Conservation (phyloP, 2,888 invertebrate species). For the Pasiphila rectangulata region DNA sequence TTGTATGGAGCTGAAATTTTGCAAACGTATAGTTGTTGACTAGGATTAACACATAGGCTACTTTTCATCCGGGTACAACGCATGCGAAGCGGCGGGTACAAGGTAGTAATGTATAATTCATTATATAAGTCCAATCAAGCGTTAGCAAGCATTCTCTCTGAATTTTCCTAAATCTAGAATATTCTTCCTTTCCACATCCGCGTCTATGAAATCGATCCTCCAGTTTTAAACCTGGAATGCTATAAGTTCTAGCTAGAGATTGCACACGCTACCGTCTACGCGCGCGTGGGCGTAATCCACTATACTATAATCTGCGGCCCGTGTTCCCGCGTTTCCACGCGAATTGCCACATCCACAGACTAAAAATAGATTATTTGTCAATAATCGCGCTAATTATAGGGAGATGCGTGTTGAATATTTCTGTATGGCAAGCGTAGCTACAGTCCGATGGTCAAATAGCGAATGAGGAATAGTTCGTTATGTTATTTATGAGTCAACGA, state of each 20-base stretch:
- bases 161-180: no score
- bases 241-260: conserved; percentile 24
- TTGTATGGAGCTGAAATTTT: no score
- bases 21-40: no score
- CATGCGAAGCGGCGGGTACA: not conserved
- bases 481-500: no score
- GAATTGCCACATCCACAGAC: conserved; percentile 59
- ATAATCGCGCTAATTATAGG: conserved; percentile 42
- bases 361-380: conserved; percentile 54
- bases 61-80: no score
- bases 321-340: conserved; percentile 50
- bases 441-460: conserved; percentile 24
- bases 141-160: not conserved
- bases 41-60: no score
- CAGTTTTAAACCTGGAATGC: conserved; percentile 23
- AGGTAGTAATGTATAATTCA: not conserved
- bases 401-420: conserved; percentile 21
- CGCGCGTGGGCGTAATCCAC: conserved; percentile 50
- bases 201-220: conserved; percentile 12
- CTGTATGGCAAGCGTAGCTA: conserved; percentile 16
- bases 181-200: not conserved
- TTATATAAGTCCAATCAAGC: not conserved
- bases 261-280: conserved; percentile 49
- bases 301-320: conserved; percentile 36
- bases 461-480: not conserved